Conservation (phyloP, 2,797 vertebrate genomes). For the Ispidina lecontei region DNA sequence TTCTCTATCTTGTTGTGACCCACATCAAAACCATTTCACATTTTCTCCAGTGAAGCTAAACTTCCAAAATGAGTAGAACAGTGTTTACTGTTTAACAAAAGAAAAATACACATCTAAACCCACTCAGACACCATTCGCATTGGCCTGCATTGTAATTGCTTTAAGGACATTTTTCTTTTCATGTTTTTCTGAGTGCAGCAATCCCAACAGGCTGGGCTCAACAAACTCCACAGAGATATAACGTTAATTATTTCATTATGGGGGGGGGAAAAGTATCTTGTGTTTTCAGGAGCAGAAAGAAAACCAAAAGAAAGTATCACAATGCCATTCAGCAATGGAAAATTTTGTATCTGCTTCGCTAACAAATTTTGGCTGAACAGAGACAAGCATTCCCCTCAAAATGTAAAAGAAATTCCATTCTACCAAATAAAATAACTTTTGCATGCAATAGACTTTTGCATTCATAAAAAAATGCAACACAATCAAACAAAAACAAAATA, state of each 20-base stretch:
- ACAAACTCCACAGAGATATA: background rate
- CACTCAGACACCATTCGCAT: background rate
- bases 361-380: background rate
- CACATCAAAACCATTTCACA: background rate
- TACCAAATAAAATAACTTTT: background rate
- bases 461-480: background rate
- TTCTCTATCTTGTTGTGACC: background rate
- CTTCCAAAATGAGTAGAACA: background rate
- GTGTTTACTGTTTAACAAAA: background rate
- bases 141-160: background rate
- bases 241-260: background rate
- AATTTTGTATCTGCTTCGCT: background rate
- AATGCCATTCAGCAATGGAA: background rate
- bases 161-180: background rate
- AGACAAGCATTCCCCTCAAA: background rate
- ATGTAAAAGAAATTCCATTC: background rate
- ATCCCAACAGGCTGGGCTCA: background rate
- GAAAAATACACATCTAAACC: background rate
- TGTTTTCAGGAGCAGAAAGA: background rate
- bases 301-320: background rate
- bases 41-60: background rate
- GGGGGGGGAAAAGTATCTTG: background rate
- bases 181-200: background rate
- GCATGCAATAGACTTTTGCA: background rate
- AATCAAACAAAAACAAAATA: background rate